phyloP scores from a whole-genome alignment of 2,888 invertebrate species.

The Epistrophe eligans region DNA sequence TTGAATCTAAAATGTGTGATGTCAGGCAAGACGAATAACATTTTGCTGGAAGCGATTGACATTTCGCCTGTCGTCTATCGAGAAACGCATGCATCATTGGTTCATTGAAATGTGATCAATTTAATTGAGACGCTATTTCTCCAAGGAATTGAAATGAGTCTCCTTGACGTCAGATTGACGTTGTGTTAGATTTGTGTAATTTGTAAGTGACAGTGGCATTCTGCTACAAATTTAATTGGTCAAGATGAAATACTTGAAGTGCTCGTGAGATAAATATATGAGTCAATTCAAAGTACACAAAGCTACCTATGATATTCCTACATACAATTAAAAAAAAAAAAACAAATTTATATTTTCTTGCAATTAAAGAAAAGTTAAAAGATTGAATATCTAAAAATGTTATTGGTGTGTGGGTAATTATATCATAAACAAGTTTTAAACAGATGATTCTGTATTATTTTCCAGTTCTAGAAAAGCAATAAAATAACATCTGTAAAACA shows the following conservation, averaged over 20 bases:
- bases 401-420: too few species aligned
- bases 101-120: constrained; percentile 64
- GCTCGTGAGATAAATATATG: too few species aligned
- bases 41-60: constrained; percentile 40
- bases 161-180: constrained; percentile 67
- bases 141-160: constrained; percentile 22
- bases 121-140: constrained; percentile 48
- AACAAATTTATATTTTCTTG: too few species aligned
- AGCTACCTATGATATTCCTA: background rate
- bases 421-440: too few species aligned
- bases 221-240: constrained; percentile 1
- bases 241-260: too few species aligned
- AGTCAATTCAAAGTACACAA: background rate
- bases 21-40: constrained; percentile 15
- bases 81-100: constrained; percentile 48
- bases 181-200: constrained; percentile 26
- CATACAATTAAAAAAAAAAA: too few species aligned
- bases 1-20: constrained; percentile 49
- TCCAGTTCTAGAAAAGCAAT: too few species aligned
- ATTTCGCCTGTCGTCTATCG: constrained; percentile 34
- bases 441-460: too few species aligned
- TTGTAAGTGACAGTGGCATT: constrained; percentile 25
- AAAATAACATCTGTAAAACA: too few species aligned
- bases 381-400: too few species aligned
- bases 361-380: too few species aligned